phyloP scores from a whole-genome alignment of 1,140 invertebrate genomes.

The Drosophila paulistorum region DNA sequence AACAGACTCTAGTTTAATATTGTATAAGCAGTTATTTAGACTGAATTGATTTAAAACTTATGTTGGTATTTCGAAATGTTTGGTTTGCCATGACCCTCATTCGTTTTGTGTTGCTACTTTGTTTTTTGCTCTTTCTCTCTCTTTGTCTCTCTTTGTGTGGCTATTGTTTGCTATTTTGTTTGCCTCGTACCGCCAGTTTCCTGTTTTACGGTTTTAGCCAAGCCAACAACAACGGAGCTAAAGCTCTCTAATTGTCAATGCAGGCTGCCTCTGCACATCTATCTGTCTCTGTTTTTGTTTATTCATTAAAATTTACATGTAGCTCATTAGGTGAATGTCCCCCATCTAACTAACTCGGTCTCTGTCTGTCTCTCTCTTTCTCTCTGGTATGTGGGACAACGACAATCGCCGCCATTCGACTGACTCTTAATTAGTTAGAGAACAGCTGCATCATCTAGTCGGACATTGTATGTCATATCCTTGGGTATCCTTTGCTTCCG shows the following conservation, averaged over 20 bases:
- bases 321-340: conserved; percentile 4
- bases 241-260: neutral
- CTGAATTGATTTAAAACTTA: neutral
- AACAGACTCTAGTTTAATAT: no score
- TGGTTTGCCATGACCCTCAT: conserved; percentile 4
- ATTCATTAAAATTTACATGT: conserved; percentile 15
- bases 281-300: neutral
- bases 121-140: neutral
- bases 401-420: conserved; percentile 5
- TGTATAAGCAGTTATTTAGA: neutral
- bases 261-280: neutral
- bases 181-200: neutral
- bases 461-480: neutral
- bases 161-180: neutral
- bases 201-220: neutral
- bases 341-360: neutral
- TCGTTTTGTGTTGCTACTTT: neutral
- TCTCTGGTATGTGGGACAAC: neutral
- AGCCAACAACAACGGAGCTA: neutral
- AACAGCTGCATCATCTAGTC: conserved; percentile 7
- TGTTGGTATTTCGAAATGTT: neutral
- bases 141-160: no score
- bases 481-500: conserved; percentile 7
- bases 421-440: conserved; percentile 10
- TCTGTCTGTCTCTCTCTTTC: neutral